Evolutionary conservation across 1,140 invertebrate genomes (phyloP).

Genomic region (Matsumurasca onukii): DNA sequence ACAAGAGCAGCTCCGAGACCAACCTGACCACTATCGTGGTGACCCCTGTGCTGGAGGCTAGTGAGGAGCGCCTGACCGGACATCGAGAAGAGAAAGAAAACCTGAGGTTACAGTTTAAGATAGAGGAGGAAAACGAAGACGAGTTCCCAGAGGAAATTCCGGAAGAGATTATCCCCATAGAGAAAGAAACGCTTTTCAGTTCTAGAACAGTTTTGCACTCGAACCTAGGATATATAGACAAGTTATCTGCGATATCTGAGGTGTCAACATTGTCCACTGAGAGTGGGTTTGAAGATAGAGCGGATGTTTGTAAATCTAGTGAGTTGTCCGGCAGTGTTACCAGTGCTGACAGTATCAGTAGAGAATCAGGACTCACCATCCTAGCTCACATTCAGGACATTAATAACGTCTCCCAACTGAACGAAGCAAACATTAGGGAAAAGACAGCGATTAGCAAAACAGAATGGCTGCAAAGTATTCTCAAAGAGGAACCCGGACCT

Average conservation of each 20-base stretch:
- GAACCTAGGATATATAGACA: conserved; percentile 6
- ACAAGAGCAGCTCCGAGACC: not conserved
- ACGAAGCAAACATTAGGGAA: not conserved
- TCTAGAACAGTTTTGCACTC: not conserved
- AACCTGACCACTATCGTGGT: conserved; percentile 4
- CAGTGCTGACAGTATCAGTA: not conserved
- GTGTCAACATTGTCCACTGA: conserved; percentile 2
- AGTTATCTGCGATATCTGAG: conserved; percentile 22
- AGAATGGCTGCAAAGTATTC: conserved; percentile 23
- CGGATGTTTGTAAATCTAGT: not conserved
- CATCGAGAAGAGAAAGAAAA: not conserved
- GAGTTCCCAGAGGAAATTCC: not conserved
- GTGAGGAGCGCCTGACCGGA: not conserved
- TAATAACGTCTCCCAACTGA: not conserved
- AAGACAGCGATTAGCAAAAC: not conserved
- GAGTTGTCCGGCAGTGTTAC: not conserved
- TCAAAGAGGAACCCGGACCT: not conserved
- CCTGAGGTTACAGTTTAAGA: not conserved
- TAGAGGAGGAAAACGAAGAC: not conserved
- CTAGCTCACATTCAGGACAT: conserved; percentile 18
- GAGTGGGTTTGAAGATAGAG: conserved; percentile 8
- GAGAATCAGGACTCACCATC: conserved; percentile 11
- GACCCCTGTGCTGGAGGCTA: conserved; percentile 6
- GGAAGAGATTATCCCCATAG: conserved; percentile 5
- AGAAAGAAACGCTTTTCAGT: conserved; percentile 8